Evolutionary conservation across 2,113 vertebrate species (phyloP).

Genomic region (Otocyon megalotis): DNA sequence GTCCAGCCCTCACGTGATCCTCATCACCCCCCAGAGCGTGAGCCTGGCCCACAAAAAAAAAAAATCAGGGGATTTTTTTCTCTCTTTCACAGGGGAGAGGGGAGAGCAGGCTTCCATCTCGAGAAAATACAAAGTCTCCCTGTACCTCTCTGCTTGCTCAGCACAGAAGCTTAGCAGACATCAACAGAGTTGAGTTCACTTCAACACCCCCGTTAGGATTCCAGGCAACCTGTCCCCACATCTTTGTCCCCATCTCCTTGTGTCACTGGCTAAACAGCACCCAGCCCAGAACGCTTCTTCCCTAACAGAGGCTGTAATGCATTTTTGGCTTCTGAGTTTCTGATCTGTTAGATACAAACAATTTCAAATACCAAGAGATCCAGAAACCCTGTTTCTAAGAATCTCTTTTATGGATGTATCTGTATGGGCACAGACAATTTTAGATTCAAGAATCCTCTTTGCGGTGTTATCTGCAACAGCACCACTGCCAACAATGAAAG

Average conservation of each 20-base stretch:
- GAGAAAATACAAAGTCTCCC: background rate
- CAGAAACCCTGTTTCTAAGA: background rate
- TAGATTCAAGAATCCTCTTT: background rate
- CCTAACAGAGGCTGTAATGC: constrained; percentile 12
- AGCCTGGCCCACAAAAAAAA: background rate
- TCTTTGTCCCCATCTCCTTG: background rate
- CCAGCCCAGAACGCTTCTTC: constrained; percentile 27
- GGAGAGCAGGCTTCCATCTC: background rate
- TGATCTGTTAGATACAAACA: background rate
- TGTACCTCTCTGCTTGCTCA: background rate
- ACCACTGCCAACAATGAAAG: background rate
- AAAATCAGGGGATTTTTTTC: too few relatives aligned
- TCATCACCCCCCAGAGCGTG: background rate
- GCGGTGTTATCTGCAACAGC: background rate
- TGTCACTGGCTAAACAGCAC: background rate
- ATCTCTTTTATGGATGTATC: background rate
- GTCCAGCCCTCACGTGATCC: background rate
- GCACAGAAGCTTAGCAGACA: background rate
- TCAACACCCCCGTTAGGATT: background rate
- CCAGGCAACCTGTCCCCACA: background rate
- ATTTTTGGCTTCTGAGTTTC: constrained; percentile 56
- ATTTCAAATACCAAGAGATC: background rate
- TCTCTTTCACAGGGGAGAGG: background rate
- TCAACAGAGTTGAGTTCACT: constrained; percentile 19
- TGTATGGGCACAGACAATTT: background rate